Percentiles rank a stretch among this genome's conserved stretches.
These are phyloP conservation scores for Helostoma temminkii DNA, from an alignment of 2,797 vertebrate genomes.

Conservation along the genomic window DNA sequence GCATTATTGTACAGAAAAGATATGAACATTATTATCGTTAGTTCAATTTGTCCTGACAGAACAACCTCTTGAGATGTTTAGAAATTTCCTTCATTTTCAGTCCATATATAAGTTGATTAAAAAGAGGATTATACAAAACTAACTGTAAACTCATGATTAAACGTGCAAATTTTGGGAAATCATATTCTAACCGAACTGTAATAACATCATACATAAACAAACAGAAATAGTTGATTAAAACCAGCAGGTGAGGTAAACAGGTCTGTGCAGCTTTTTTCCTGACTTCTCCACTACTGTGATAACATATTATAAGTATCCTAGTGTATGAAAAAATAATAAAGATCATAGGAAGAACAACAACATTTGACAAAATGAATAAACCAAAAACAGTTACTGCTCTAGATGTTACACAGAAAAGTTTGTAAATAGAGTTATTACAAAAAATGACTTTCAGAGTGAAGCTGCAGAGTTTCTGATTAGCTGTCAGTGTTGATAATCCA, in stretches of 20 bases:
- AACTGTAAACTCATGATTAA: conserved; percentile 28
- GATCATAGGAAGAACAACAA: too few relatives aligned
- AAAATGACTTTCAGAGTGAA: too few relatives aligned
- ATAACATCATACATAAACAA: not conserved
- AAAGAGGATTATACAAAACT: conserved; percentile 17
- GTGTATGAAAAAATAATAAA: too few relatives aligned
- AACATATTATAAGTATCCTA: too few relatives aligned
- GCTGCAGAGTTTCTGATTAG: conserved; percentile 9
- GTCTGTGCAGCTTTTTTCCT: conserved; percentile 46
- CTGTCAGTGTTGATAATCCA: not conserved
- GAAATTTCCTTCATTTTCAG: too few relatives aligned
- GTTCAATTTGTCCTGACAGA: conserved; percentile 1
- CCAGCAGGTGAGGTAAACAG: conserved; percentile 33
- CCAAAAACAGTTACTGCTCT: too few relatives aligned
- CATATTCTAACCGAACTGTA: not conserved
- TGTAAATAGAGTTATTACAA: too few relatives aligned
- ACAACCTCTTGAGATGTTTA: not conserved
- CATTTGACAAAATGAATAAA: too few relatives aligned
- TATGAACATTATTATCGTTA: too few relatives aligned
- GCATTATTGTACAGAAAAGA: too few relatives aligned
- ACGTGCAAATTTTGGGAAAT: conserved; percentile 3
- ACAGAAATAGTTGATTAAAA: conserved; percentile 1
- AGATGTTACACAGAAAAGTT: too few relatives aligned
- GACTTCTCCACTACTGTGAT: not conserved
- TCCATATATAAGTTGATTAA: conserved; percentile 4